phyloP scores from a whole-genome alignment of 2,113 vertebrate genomes.

The Argyrosomus japonicus region DNA sequence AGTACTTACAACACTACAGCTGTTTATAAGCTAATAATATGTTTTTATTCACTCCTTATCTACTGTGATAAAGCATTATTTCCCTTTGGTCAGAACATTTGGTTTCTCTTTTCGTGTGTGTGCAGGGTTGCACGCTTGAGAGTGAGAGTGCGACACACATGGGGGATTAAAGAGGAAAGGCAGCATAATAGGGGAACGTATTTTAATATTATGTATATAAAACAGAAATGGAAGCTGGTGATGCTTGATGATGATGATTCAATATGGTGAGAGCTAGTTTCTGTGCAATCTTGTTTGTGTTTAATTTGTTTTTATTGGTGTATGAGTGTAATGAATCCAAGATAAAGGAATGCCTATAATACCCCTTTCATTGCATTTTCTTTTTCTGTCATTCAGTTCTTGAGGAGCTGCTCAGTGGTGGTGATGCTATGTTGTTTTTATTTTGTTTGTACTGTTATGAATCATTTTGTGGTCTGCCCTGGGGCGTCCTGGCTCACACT shows the following conservation, averaged over 20 bases:
- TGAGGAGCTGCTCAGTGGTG: not conserved
- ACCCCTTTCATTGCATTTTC: not conserved
- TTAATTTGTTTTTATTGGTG: conserved; percentile 2
- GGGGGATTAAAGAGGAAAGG: conserved; percentile 14
- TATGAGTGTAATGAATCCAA: conserved; percentile 3
- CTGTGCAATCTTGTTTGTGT: not conserved
- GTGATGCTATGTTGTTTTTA: conserved; percentile 9
- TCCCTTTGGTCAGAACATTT: conserved; percentile 26
- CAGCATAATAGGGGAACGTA: conserved; percentile 18
- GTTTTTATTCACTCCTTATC: conserved; percentile 56
- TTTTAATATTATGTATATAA: conserved; percentile 11
- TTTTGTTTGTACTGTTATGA: conserved; percentile 26
- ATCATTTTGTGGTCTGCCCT: conserved; percentile 43
- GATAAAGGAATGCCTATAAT: not conserved
- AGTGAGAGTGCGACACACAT: not conserved
- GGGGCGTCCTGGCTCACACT: conserved; percentile 46
- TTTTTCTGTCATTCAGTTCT: not conserved
- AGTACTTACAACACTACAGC: conserved; percentile 31
- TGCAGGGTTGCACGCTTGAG: not conserved
- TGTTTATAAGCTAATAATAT: conserved; percentile 58
- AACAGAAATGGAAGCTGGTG: conserved; percentile 9
- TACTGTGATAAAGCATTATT: conserved; percentile 37
- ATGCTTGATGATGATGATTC: not conserved
- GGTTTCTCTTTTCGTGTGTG: conserved; percentile 8
- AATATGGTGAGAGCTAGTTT: conserved; percentile 2